Percentiles rank a stretch among this genome's conserved stretches.
phyloP scores from a whole-genome alignment of 2,113 vertebrate genomes.

The Monopterus albus region DNA sequence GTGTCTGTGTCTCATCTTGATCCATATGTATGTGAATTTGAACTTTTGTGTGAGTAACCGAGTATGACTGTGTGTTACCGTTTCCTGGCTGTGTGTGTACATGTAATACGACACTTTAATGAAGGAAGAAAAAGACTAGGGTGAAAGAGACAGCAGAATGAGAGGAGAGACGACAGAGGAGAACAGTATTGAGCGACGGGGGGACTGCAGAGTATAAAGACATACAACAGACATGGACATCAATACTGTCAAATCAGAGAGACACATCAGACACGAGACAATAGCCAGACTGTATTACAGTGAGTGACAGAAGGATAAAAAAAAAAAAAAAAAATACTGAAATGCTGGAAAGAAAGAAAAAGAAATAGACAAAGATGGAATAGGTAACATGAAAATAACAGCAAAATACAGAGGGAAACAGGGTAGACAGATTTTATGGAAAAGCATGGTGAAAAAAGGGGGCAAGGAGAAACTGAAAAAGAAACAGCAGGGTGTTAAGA shows the following conservation, averaged over 20 bases:
- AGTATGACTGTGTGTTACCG: conserved; percentile 25
- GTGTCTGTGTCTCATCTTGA: conserved; percentile 1
- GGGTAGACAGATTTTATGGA: no score
- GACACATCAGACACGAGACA: conserved; percentile 43
- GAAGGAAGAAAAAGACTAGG: conserved; percentile 55
- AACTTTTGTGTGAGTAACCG: background rate
- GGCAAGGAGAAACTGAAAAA: no score
- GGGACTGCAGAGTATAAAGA: conserved; percentile 12
- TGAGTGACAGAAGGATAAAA: conserved; percentile 9
- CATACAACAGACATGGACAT: conserved; percentile 29
- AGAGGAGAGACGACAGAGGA: conserved; percentile 48
- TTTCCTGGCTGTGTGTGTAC: conserved; percentile 20
- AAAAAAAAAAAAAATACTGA: no score
- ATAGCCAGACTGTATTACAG: conserved; percentile 28
- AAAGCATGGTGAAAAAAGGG: no score
- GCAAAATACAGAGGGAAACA: no score
- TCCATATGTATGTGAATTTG: conserved; percentile 18
- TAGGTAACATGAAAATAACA: no score
- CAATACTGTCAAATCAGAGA: conserved; percentile 49
- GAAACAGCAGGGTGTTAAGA: no score
- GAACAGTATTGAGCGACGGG: conserved; percentile 54
- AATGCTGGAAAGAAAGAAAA: no score
- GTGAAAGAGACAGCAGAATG: conserved; percentile 43
- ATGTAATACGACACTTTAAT: conserved; percentile 76
- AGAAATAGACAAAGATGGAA: no score